A percentile compares a stretch with the other conserved stretches of the same genome.
Evolutionary conservation across 1,140 invertebrate species (phyloP).

Genomic region (Aphelenchoides fujianensis): DNA sequence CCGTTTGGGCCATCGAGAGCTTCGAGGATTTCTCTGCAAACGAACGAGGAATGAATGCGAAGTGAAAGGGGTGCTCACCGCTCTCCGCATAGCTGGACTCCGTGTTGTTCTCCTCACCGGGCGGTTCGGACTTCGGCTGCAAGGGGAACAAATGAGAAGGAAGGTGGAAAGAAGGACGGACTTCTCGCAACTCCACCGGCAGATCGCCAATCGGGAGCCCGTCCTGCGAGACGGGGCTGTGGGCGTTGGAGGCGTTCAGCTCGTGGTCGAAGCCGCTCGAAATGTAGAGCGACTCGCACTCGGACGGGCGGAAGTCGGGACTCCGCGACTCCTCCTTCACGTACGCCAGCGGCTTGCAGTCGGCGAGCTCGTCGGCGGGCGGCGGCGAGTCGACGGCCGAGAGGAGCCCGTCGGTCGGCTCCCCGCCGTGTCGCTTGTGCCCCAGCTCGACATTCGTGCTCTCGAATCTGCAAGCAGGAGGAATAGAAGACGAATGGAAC

Average conservation of each 20-base stretch:
- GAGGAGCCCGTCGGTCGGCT: not conserved
- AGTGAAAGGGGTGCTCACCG: no score
- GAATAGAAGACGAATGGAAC: no score
- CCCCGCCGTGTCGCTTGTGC: not conserved
- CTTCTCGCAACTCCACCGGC: not conserved
- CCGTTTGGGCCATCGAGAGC: slow-evolving; percentile 49
- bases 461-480: slow-evolving; percentile 9
- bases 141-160: no score
- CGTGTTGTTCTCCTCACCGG: not conserved
- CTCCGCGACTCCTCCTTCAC: slow-evolving; percentile 4
- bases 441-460: not conserved
- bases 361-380: not conserved
- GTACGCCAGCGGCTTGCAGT: slow-evolving; percentile 11
- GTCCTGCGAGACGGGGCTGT: not conserved
- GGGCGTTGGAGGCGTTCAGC: not conserved
- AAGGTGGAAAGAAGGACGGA: no score
- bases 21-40: not conserved
- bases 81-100: not conserved
- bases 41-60: no score
- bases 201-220: not conserved
- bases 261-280: not conserved
- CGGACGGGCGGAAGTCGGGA: not conserved
- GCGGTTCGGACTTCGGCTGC: not conserved
- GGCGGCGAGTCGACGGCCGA: not conserved
- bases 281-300: not conserved